phyloP scores from a whole-genome alignment of 2,797 vertebrate species.

The Clarias laeviceps region DNA sequence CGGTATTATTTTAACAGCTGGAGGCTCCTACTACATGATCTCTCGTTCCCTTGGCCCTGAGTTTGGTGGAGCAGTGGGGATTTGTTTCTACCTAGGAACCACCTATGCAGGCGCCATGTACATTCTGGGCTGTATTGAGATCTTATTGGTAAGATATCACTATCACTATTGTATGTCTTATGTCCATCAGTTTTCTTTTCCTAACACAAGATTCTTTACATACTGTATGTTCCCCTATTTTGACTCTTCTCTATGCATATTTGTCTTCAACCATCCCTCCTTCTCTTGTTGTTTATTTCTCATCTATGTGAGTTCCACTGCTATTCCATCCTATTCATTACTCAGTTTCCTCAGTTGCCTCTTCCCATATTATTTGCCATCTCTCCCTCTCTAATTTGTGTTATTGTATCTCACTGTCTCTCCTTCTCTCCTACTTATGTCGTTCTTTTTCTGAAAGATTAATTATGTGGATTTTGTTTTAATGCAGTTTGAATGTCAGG shows the following conservation, averaged over 20 bases:
- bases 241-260: background rate
- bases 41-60: conserved; percentile 95
- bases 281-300: background rate
- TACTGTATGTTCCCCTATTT: background rate
- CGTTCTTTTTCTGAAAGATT: conserved; percentile 47
- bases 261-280: background rate
- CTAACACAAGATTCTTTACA: background rate
- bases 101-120: conserved; percentile 98
- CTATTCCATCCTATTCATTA: background rate
- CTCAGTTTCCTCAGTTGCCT: background rate
- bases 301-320: background rate
- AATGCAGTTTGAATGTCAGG: conserved; percentile 58
- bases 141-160: conserved; percentile 85
- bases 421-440: background rate
- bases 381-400: background rate
- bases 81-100: conserved; percentile 98
- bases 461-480: conserved; percentile 71
- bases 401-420: conserved; percentile 1
- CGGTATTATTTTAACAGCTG: conserved; percentile 73
- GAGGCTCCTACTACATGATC: conserved; percentile 99
- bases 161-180: background rate
- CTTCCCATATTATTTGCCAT: background rate
- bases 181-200: background rate
- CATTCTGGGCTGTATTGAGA: conserved; percentile 97
- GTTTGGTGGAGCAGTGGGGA: conserved; percentile 95